A percentile compares a stretch with the other conserved stretches of the same genome.
Evolutionary conservation across 1,140 invertebrate genomes (phyloP).

Genomic region (Drosophila quadrilineata): DNA sequence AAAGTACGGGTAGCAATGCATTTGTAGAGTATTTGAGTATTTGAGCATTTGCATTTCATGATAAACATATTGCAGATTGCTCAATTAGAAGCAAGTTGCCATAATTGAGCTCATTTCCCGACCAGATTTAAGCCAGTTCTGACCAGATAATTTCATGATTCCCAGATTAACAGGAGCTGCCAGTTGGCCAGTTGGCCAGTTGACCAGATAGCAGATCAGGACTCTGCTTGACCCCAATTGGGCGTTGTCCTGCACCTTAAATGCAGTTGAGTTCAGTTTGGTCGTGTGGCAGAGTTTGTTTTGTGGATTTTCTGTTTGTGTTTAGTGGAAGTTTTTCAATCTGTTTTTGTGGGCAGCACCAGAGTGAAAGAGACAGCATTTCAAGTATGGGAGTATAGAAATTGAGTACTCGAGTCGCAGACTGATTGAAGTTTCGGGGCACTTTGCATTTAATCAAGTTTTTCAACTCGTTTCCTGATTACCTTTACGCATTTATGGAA

Average conservation of each 20-base stretch:
- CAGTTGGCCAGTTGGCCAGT: too few species aligned
- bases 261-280: constrained; percentile 4
- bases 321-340: constrained; percentile 53
- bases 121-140: too few species aligned
- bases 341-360: constrained; percentile 20
- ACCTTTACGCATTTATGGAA: constrained; percentile 42
- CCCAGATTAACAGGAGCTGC: too few species aligned
- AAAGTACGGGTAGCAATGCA: too few species aligned
- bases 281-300: constrained; percentile 28
- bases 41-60: too few species aligned
- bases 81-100: too few species aligned
- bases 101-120: too few species aligned
- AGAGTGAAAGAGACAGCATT: neutral
- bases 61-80: too few species aligned
- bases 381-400: neutral
- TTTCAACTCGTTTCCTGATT: constrained; percentile 39
- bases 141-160: too few species aligned
- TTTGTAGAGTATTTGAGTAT: too few species aligned
- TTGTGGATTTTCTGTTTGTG: constrained; percentile 37
- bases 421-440: constrained; percentile 38
- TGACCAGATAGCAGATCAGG: too few species aligned
- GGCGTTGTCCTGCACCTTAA: neutral
- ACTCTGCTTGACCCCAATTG: neutral
- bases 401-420: neutral
- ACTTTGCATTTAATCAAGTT: constrained; percentile 65